These are phyloP conservation scores for Zalophus californianus DNA, from an alignment of 2,797 vertebrate genomes.

Conservation along the genomic window DNA sequence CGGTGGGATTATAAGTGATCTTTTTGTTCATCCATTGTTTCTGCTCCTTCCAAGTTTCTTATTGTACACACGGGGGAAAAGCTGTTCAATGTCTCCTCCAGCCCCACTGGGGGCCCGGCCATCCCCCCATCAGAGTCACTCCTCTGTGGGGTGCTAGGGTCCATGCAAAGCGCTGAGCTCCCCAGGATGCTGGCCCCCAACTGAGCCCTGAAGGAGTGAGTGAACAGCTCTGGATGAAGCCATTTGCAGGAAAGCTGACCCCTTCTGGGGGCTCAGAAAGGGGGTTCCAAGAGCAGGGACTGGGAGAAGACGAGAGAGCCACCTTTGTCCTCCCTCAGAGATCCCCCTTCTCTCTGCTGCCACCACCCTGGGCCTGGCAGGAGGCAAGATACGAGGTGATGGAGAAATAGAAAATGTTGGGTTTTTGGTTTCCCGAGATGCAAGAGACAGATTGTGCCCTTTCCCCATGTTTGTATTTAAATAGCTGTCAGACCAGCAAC, in stretches of 20 bases:
- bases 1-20: background rate
- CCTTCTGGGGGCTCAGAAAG: background rate
- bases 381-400: background rate
- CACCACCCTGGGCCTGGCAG: background rate
- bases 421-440: background rate
- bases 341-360: background rate
- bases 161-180: fast-evolving
- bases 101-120: background rate
- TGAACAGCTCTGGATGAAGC: background rate
- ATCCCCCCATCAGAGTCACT: background rate
- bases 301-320: background rate
- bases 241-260: background rate
- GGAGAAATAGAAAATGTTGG: background rate
- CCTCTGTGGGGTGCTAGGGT: too few relatives aligned
- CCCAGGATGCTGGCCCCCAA: fast-evolving
- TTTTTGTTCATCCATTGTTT: background rate
- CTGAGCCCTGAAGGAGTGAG: too few relatives aligned
- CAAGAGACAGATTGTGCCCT: background rate
- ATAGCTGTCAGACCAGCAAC: background rate
- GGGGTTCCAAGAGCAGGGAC: fast-evolving
- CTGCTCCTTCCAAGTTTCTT: background rate
- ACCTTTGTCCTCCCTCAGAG: background rate
- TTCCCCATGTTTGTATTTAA: background rate
- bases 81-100: background rate
- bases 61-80: background rate